Evolutionary conservation across 2,113 vertebrate species (phyloP).

Genomic region (Dicentrarchus labrax): DNA sequence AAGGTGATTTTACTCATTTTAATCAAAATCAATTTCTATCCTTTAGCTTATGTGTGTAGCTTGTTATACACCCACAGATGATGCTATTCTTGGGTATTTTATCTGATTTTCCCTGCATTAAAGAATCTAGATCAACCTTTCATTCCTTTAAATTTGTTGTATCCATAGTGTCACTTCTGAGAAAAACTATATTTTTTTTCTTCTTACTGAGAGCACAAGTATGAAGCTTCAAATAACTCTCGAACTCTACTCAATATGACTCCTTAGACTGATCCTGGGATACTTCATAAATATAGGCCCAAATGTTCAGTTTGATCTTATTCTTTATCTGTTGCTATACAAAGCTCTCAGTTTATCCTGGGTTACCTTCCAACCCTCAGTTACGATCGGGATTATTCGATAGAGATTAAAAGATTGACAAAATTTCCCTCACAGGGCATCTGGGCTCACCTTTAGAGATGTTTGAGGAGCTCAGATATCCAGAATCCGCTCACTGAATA

Average conservation of each 20-base stretch:
- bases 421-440: neutral
- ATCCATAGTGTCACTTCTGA: neutral
- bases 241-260: neutral
- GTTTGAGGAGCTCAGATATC: neutral
- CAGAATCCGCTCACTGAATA: constrained; percentile 18
- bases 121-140: neutral
- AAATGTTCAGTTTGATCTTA: neutral
- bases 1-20: constrained; percentile 19
- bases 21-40: constrained; percentile 39
- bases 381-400: neutral
- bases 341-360: neutral
- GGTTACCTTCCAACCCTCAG: neutral
- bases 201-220: neutral
- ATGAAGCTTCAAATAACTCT: neutral
- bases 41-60: constrained; percentile 18
- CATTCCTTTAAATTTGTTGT: neutral
- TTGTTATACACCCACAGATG: constrained; percentile 34
- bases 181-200: neutral
- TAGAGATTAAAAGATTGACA: neutral
- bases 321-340: neutral
- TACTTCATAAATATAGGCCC: neutral
- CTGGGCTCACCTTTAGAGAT: neutral
- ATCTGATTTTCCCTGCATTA: constrained; percentile 12
- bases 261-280: neutral
- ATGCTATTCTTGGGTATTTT: constrained; percentile 17